phyloP scores from a whole-genome alignment of 2,113 vertebrate species.

The Leuciscus idus region DNA sequence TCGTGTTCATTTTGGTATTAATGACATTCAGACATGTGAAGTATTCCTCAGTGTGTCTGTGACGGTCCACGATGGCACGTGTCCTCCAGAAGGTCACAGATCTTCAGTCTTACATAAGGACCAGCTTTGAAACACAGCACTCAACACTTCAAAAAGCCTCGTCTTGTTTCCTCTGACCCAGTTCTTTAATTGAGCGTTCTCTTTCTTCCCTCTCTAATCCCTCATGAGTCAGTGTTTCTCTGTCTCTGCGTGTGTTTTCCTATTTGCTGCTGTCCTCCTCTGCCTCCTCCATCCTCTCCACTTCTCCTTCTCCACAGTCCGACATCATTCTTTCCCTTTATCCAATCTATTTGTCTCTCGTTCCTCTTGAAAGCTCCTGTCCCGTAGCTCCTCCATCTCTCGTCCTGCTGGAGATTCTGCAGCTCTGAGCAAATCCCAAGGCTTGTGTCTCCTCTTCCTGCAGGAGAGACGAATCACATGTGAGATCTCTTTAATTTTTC shows the following conservation, averaged over 20 bases:
- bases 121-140: constrained; percentile 58
- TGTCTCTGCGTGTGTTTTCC: constrained; percentile 53
- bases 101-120: constrained; percentile 8
- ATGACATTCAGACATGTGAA: background rate
- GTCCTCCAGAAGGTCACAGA: background rate
- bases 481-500: background rate
- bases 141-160: constrained; percentile 50
- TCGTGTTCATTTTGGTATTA: background rate
- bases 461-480: constrained; percentile 43
- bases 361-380: constrained; percentile 65
- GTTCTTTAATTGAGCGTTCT: constrained; percentile 68
- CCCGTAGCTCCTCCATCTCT: constrained; percentile 61
- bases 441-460: constrained; percentile 61
- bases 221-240: constrained; percentile 62
- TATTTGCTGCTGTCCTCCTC: constrained; percentile 46
- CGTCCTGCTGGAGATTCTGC: constrained; percentile 65
- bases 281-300: constrained; percentile 18
- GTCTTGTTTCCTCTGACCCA: constrained; percentile 60
- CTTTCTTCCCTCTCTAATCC: constrained; percentile 63
- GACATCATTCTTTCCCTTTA: constrained; percentile 24
- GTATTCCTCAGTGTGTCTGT: background rate
- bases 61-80: background rate
- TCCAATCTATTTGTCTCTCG: constrained; percentile 68
- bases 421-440: constrained; percentile 72
- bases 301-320: constrained; percentile 40